Percentiles rank a stretch among this genome's conserved stretches.
Evolutionary conservation across 2,888 invertebrate species (phyloP).

Genomic region (Erebia epiphron): DNA sequence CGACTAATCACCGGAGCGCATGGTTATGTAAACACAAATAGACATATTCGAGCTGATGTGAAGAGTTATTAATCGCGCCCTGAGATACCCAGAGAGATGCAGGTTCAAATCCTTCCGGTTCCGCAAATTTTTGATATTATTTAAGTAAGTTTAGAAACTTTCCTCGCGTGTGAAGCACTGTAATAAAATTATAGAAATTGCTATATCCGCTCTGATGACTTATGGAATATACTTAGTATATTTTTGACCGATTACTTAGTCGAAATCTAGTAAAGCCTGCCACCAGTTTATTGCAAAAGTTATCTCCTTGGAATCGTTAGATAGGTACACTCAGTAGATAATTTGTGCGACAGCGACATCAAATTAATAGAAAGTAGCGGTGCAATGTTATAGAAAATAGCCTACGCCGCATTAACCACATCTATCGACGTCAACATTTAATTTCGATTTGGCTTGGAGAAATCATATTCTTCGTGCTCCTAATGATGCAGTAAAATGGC

Average conservation of each 20-base stretch:
- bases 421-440: slow-evolving; percentile 19
- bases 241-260: neutral
- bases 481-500: slow-evolving; percentile 10
- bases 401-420: slow-evolving; percentile 19
- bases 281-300: slow-evolving; percentile 8
- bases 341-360: slow-evolving; percentile 5
- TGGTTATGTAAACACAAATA: slow-evolving; percentile 47
- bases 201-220: slow-evolving; percentile 38
- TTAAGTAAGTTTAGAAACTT: neutral
- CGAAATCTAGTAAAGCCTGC: neutral
- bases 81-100: too few relatives aligned
- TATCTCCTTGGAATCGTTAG: neutral
- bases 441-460: slow-evolving; percentile 5
- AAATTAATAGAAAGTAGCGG: slow-evolving; percentile 20
- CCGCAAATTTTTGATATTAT: neutral
- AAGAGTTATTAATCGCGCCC: slow-evolving; percentile 51
- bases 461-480: neutral
- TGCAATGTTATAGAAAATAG: slow-evolving; percentile 1
- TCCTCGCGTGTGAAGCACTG: too few relatives aligned
- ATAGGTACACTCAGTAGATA: neutral
- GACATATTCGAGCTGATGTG: slow-evolving; percentile 57
- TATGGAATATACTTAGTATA: slow-evolving; percentile 6
- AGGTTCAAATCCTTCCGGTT: too few relatives aligned
- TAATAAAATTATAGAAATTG: too few relatives aligned
- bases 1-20: slow-evolving; percentile 46